These are phyloP conservation scores for Bradypodion ventrale DNA, from an alignment of 2,797 vertebrate species.

Conservation along the genomic window DNA sequence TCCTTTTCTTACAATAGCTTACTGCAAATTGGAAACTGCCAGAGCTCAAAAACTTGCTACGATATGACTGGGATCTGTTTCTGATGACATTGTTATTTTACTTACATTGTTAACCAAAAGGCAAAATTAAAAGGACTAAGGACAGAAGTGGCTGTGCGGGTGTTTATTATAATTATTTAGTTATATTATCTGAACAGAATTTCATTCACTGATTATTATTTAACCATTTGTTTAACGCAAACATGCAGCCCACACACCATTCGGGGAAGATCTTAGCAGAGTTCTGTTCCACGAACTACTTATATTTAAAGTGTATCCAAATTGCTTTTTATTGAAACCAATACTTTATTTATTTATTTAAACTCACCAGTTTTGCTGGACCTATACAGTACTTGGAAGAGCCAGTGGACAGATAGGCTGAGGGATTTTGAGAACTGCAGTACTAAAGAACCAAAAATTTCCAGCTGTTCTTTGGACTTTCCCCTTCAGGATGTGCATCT, in stretches of 20 bases:
- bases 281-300: too few relatives aligned
- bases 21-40: slow-evolving; percentile 57
- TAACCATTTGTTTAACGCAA: not conserved
- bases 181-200: not conserved
- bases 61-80: slow-evolving; percentile 65
- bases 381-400: too few relatives aligned
- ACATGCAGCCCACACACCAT: not conserved
- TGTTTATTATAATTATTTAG: too few relatives aligned
- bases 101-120: slow-evolving; percentile 57
- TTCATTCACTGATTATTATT: not conserved
- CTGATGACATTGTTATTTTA: slow-evolving; percentile 53
- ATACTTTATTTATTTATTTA: not conserved
- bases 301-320: not conserved
- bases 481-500: too few relatives aligned
- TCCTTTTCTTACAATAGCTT: slow-evolving; percentile 48
- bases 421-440: too few relatives aligned
- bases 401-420: too few relatives aligned
- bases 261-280: not conserved
- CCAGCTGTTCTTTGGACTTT: not conserved
- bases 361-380: not conserved
- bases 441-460: too few relatives aligned
- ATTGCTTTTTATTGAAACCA: not conserved
- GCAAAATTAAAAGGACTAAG: slow-evolving; percentile 34
- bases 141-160: too few relatives aligned
- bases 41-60: slow-evolving; percentile 43